These are phyloP conservation scores for Thunnus thynnus DNA, from an alignment of 2,113 vertebrate genomes.

Conservation along the genomic window DNA sequence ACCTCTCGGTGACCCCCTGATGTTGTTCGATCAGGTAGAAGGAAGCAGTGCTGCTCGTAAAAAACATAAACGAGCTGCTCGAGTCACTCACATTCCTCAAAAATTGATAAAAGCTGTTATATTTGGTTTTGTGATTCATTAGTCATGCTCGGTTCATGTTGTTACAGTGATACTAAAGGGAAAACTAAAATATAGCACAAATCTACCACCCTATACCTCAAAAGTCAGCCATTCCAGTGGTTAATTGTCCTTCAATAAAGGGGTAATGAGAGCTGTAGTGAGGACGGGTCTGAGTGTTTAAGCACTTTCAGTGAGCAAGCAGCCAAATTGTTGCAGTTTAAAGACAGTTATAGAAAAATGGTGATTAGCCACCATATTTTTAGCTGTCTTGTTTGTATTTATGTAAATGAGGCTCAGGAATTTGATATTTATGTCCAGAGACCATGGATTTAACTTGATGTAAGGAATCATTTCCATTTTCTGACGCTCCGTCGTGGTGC, in stretches of 20 bases:
- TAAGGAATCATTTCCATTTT: slow-evolving; percentile 13
- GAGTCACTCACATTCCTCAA: background rate
- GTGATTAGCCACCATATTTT: slow-evolving; percentile 10
- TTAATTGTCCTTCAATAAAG: background rate
- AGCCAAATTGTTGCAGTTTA: slow-evolving; percentile 35
- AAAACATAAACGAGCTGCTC: background rate
- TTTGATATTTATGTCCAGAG: slow-evolving; percentile 52
- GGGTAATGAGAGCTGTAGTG: slow-evolving; percentile 35
- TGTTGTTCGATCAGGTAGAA: background rate
- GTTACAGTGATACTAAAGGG: background rate
- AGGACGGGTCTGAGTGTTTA: slow-evolving; percentile 27
- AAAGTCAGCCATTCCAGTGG: slow-evolving; percentile 45
- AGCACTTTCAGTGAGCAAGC: slow-evolving; percentile 54
- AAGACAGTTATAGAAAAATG: slow-evolving; percentile 31
- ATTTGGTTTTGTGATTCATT: slow-evolving; percentile 21
- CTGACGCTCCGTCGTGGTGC: slow-evolving; percentile 7
- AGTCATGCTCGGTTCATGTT: background rate
- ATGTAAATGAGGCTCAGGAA: slow-evolving; percentile 57
- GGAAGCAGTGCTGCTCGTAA: slow-evolving; percentile 9
- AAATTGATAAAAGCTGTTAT: background rate
- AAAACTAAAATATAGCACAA: slow-evolving; percentile 56
- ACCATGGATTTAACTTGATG: background rate
- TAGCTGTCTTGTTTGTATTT: slow-evolving; percentile 47
- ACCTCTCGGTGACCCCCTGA: background rate
- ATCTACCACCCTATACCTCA: slow-evolving; percentile 49